These are phyloP conservation scores for Aix galericulata DNA, from an alignment of 2,113 vertebrate genomes.

Conservation along the genomic window DNA sequence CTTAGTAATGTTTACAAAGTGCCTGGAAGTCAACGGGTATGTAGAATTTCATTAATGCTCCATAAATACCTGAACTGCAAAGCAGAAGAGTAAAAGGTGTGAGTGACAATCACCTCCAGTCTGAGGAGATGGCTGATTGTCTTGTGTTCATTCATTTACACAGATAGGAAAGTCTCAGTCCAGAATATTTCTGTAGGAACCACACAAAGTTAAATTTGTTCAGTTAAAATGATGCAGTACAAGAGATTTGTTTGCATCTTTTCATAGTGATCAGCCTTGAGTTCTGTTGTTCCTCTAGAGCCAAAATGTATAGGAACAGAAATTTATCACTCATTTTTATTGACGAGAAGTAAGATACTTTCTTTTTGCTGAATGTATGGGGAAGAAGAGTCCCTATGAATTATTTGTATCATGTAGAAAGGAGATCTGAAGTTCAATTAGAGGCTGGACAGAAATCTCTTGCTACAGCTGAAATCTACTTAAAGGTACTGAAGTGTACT, in stretches of 20 bases:
- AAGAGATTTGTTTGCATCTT: not conserved
- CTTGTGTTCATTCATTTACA: not conserved
- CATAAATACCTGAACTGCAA: not conserved
- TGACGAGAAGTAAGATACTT: not conserved
- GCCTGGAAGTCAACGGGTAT: not conserved
- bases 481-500: accelerated
- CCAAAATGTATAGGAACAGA: not conserved
- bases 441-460: not conserved
- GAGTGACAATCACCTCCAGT: not conserved
- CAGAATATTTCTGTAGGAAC: not conserved
- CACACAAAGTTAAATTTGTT: not conserved
- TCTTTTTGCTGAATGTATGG: not conserved
- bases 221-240: not conserved
- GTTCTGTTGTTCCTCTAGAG: not conserved
- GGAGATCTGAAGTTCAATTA: not conserved
- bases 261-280: not conserved
- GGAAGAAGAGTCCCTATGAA: not conserved
- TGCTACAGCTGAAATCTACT: not conserved
- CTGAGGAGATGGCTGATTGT: not conserved
- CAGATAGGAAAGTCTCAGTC: not conserved
- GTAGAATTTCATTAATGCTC: not conserved
- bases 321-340: not conserved
- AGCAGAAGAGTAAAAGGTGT: not conserved
- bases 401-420: not conserved
- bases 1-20: not conserved